Evolutionary conservation across 1,140 invertebrate species (phyloP).

Genomic region (Anastrepha ludens): DNA sequence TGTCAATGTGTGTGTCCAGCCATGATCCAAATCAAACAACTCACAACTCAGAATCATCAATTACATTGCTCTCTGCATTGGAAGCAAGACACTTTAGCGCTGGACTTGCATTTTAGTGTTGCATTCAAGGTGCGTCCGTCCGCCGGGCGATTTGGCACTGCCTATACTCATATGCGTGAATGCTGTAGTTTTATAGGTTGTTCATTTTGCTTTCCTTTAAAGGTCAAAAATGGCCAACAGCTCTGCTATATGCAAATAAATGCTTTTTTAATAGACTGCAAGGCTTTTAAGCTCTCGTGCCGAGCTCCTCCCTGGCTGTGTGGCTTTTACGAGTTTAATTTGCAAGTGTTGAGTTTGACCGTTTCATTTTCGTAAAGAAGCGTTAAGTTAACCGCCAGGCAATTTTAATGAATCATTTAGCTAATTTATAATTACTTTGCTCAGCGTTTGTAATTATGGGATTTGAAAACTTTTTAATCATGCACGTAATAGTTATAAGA

Average conservation of each 20-base stretch:
- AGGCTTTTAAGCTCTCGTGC: neutral
- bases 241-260: constrained; percentile 10
- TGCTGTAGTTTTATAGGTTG: neutral
- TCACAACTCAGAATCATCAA: constrained; percentile 13
- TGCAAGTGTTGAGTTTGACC: constrained; percentile 16
- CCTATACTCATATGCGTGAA: neutral
- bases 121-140: neutral
- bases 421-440: neutral
- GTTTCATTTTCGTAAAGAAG: neutral
- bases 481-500: too few species aligned
- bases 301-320: neutral
- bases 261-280: constrained; percentile 45
- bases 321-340: neutral
- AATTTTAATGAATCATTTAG: neutral
- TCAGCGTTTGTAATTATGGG: too few species aligned
- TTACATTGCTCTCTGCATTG: constrained; percentile 6
- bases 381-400: neutral
- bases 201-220: neutral
- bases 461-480: too few species aligned
- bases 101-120: neutral
- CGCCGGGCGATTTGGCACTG: neutral
- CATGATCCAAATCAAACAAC: constrained; percentile 39
- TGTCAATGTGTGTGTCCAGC: constrained; percentile 13
- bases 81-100: neutral
- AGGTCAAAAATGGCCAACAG: constrained; percentile 8